A percentile compares a stretch with the other conserved stretches of the same genome.
Conservation (phyloP, 2,113 vertebrate genomes). For the Ovis canadensis region DNA sequence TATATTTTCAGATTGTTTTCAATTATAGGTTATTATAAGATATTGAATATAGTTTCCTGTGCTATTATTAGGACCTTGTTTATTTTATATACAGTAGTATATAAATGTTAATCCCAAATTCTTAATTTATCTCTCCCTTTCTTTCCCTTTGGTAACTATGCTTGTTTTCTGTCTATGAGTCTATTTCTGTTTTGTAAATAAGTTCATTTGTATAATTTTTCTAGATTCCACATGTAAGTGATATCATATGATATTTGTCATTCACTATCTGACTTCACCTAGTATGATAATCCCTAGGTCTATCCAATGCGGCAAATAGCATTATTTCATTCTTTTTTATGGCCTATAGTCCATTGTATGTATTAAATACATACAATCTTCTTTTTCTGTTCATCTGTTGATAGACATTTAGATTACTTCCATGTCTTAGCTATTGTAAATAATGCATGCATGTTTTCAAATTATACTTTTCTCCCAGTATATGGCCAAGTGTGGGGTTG, state of each 20-base stretch:
- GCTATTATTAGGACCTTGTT: not conserved
- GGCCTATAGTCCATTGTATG: not conserved
- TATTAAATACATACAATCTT: not conserved
- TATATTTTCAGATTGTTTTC: not conserved
- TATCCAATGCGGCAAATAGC: not conserved
- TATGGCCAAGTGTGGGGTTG: not conserved
- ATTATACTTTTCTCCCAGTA: not conserved
- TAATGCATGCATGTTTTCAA: not conserved
- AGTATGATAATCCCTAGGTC: not conserved
- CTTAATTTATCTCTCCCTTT: not conserved
- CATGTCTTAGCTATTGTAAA: not conserved
- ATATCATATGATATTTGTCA: not conserved
- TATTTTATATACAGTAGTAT: not conserved
- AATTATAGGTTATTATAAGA: not conserved
- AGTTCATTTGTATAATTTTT: not conserved
- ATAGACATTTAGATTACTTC: not conserved
- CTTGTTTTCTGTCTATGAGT: not conserved
- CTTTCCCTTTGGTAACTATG: not conserved
- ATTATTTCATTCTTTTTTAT: not conserved
- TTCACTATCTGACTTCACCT: not conserved
- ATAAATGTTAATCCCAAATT: not conserved
- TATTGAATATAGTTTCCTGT: not conserved
- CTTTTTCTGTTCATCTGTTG: not conserved
- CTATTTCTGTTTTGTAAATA: not conserved
- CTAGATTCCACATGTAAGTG: not conserved